Conservation (phyloP, 2,113 vertebrate species). For the Gambusia holbrooki region DNA sequence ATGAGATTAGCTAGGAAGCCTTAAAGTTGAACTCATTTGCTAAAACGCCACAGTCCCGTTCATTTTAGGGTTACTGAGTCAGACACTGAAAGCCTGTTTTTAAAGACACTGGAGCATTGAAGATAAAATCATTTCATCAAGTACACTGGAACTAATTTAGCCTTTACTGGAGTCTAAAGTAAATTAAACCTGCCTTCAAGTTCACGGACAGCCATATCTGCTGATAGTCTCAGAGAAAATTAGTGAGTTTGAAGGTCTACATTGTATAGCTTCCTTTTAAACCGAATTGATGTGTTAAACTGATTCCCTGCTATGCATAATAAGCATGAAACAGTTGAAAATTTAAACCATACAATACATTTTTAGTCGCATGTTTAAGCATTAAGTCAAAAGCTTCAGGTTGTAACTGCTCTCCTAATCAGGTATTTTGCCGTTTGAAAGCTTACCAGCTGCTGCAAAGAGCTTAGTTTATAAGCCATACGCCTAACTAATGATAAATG, state of each 20-base stretch:
- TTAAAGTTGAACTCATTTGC: conserved; percentile 3
- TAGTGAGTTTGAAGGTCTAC: background rate
- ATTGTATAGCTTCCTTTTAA: background rate
- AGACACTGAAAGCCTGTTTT: background rate
- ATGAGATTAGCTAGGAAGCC: conserved; percentile 16
- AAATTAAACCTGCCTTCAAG: background rate
- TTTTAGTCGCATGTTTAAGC: conserved; percentile 4
- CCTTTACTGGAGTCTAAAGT: background rate
- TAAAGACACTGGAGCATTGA: background rate
- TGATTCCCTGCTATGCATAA: background rate
- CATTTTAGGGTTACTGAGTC: conserved; percentile 2
- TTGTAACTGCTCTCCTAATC: conserved; percentile 52
- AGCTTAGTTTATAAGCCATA: conserved; percentile 53
- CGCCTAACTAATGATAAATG: conserved; percentile 36
- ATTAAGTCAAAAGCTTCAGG: conserved; percentile 17
- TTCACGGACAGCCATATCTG: background rate
- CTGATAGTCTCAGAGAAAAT: background rate
- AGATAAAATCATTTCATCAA: background rate
- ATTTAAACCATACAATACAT: background rate
- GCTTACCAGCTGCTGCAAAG: conserved; percentile 48
- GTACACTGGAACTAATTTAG: background rate
- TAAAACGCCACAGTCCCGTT: conserved; percentile 19
- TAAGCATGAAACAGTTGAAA: background rate
- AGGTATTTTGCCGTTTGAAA: conserved; percentile 58
- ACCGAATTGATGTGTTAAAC: background rate